These are phyloP conservation scores for Rhabdornis inornatus DNA, from an alignment of 2,113 vertebrate species.

Conservation along the genomic window DNA sequence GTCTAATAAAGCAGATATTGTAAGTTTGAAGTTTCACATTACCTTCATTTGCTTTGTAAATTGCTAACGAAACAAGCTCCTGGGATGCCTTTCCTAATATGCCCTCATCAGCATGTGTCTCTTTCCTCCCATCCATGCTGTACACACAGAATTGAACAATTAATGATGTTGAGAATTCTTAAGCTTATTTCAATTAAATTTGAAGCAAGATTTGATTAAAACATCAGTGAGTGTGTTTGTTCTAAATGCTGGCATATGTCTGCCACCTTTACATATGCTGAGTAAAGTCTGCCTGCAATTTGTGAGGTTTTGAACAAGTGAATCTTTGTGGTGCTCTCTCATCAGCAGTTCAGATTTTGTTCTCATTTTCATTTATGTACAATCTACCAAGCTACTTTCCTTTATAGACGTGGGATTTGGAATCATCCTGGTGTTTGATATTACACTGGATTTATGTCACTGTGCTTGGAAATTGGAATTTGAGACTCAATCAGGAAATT, in stretches of 20 bases:
- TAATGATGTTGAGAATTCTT: not conserved
- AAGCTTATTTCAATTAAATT: constrained; percentile 7
- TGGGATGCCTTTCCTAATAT: not conserved
- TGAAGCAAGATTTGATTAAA: not conserved
- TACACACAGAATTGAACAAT: not conserved
- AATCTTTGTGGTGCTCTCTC: not conserved
- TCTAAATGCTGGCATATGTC: not conserved
- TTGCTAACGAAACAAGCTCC: constrained; percentile 10
- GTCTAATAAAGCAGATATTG: constrained; percentile 52
- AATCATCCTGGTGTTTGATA: not conserved
- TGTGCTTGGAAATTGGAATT: not conserved
- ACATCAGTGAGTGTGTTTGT: not conserved
- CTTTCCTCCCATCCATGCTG: not conserved
- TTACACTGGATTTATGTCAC: not conserved
- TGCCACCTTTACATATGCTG: constrained; percentile 12
- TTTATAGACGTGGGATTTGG: not conserved
- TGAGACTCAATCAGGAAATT: not conserved
- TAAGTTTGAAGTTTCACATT: constrained; percentile 43
- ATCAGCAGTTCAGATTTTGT: not conserved
- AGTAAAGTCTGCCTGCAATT: not conserved
- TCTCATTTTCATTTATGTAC: not conserved
- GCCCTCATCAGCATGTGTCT: not conserved
- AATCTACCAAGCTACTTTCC: rapidly evolving
- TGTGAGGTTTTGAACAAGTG: not conserved
- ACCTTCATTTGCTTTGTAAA: constrained; percentile 52